phyloP scores from a whole-genome alignment of 2,888 invertebrate species.

The Cosmopolites sordidus region DNA sequence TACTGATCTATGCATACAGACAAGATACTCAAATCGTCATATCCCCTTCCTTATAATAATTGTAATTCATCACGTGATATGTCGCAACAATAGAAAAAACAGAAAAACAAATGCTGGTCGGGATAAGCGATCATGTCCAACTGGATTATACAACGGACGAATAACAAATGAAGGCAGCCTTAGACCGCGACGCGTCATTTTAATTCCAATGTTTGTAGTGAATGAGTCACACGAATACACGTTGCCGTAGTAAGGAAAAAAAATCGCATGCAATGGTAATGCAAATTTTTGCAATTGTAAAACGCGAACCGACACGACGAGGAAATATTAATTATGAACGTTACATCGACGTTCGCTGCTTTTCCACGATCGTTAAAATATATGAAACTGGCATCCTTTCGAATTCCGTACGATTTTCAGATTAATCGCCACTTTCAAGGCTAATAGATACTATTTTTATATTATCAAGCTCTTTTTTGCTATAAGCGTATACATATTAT shows the following conservation, averaged over 20 bases:
- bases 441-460: too few relatives aligned
- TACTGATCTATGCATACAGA: too few relatives aligned
- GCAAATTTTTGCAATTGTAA: constrained; percentile 23
- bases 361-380: too few relatives aligned
- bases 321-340: constrained; percentile 22
- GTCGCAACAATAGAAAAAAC: not conserved
- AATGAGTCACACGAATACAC: too few relatives aligned
- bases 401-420: too few relatives aligned
- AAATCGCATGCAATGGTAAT: constrained; percentile 22
- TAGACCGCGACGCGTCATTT: too few relatives aligned
- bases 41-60: not conserved
- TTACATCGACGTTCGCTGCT: not conserved
- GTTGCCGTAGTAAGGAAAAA: too few relatives aligned
- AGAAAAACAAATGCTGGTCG: not conserved
- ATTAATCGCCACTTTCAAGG: too few relatives aligned
- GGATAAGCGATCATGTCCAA: not conserved
- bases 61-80: not conserved
- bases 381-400: too few relatives aligned
- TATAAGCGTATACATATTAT: too few relatives aligned
- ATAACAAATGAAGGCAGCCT: not conserved
- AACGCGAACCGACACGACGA: constrained; percentile 16
- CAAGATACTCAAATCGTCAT: not conserved
- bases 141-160: not conserved
- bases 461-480: too few relatives aligned
- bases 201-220: too few relatives aligned